Percentiles rank a stretch among this genome's conserved stretches.
Evolutionary conservation across 2,888 invertebrate species (phyloP).

Genomic region (Autographa gamma): DNA sequence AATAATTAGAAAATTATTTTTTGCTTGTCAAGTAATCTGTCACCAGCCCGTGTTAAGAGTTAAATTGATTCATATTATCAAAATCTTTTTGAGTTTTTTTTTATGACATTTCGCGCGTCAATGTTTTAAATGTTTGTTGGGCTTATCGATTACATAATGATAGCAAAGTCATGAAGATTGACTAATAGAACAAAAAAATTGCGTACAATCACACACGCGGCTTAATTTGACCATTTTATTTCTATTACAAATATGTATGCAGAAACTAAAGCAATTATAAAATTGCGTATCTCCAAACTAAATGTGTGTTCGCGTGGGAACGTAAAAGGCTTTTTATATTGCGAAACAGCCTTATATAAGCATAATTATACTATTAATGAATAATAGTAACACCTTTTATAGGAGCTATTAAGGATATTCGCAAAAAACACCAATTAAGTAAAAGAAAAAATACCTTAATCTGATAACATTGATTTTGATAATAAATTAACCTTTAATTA

Average conservation of each 20-base stretch:
- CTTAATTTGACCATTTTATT: not conserved
- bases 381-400: slow-evolving; percentile 13
- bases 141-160: too few relatives aligned
- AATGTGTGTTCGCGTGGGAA: slow-evolving; percentile 21
- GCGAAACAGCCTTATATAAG: slow-evolving; percentile 5
- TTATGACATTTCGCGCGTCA: too few relatives aligned
- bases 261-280: not conserved
- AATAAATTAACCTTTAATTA: slow-evolving; percentile 25
- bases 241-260: not conserved
- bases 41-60: too few relatives aligned
- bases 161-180: too few relatives aligned
- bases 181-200: not conserved
- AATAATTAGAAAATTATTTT: too few relatives aligned
- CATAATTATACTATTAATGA: not conserved
- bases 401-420: not conserved
- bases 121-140: too few relatives aligned
- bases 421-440: not conserved
- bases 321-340: not conserved
- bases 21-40: too few relatives aligned
- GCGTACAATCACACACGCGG: not conserved
- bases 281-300: slow-evolving; percentile 17
- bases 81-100: too few relatives aligned
- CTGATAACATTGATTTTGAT: slow-evolving; percentile 21
- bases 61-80: too few relatives aligned
- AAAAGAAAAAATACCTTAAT: not conserved